These are phyloP conservation scores for Akabosia matsudoensis DNA, from an alignment of 1,140 invertebrate genomes.

Conservation along the genomic window DNA sequence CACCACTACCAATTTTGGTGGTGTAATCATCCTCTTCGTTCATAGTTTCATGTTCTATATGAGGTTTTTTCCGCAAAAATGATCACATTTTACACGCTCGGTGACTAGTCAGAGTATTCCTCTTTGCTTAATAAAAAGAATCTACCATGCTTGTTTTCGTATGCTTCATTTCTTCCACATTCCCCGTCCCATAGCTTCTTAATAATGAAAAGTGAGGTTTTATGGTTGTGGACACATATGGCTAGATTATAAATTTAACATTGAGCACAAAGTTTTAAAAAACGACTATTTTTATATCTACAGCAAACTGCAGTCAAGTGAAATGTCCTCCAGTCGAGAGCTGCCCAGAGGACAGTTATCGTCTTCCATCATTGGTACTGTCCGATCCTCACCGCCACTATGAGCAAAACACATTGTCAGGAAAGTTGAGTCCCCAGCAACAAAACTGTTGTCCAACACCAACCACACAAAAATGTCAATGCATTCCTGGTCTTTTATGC, in stretches of 20 bases:
- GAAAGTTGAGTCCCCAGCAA: too few species aligned
- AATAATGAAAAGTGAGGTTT: background rate
- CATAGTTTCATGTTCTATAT: too few species aligned
- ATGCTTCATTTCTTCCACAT: background rate
- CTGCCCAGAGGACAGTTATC: constrained; percentile 49
- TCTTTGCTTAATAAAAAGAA: too few species aligned
- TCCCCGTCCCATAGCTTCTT: background rate
- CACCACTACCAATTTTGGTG: too few species aligned
- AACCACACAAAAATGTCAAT: constrained; percentile 46
- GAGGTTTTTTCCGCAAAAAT: too few species aligned
- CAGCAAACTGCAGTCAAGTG: constrained; percentile 49
- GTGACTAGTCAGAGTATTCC: too few species aligned
- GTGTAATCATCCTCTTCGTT: too few species aligned
- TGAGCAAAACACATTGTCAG: too few species aligned
- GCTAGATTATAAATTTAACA: background rate
- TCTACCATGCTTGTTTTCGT: background rate
- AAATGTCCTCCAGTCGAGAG: constrained; percentile 41
- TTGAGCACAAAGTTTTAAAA: background rate
- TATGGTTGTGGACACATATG: background rate
- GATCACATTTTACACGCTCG: too few species aligned
- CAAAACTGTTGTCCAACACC: constrained; percentile 46
- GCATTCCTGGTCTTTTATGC: constrained; percentile 45
- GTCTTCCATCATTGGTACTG: constrained; percentile 41
- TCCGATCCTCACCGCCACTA: background rate
- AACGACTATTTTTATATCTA: constrained; percentile 26